A percentile compares a stretch with the other conserved stretches of the same genome.
Evolutionary conservation across 2,888 invertebrate species (phyloP).

Genomic region (Julus scandinavius): DNA sequence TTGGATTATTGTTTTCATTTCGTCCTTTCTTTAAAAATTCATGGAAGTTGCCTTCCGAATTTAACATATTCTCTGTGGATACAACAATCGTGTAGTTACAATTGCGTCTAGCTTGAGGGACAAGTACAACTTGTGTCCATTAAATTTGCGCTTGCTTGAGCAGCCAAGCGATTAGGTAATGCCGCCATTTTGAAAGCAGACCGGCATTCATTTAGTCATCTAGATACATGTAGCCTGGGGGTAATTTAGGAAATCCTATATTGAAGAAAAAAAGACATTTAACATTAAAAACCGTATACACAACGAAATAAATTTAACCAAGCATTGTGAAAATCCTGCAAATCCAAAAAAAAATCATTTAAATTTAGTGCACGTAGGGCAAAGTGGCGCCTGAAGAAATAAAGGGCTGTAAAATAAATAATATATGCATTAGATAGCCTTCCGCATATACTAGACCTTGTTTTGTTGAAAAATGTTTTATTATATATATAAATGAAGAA

Average conservation of each 20-base stretch:
- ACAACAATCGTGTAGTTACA: background rate
- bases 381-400: background rate
- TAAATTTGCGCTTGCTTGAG: background rate
- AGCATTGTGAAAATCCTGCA: background rate
- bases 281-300: conserved; percentile 9
- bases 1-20: background rate
- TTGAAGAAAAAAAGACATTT: background rate
- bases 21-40: background rate
- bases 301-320: background rate
- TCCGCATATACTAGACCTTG: background rate
- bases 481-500: background rate
- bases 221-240: background rate
- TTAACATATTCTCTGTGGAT: background rate
- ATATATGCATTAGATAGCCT: background rate
- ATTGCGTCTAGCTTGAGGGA: background rate
- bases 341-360: background rate
- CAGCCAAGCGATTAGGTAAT: conserved; percentile 18
- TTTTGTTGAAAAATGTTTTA: conserved; percentile 1
- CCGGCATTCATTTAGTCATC: background rate
- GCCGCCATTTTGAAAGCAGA: conserved; percentile 1
- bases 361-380: background rate
- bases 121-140: background rate
- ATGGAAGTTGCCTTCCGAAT: conserved; percentile 7
- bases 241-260: background rate
- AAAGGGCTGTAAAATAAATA: background rate